phyloP scores from a whole-genome alignment of 2,888 invertebrate species.

The Neoscelio sp. region DNA sequence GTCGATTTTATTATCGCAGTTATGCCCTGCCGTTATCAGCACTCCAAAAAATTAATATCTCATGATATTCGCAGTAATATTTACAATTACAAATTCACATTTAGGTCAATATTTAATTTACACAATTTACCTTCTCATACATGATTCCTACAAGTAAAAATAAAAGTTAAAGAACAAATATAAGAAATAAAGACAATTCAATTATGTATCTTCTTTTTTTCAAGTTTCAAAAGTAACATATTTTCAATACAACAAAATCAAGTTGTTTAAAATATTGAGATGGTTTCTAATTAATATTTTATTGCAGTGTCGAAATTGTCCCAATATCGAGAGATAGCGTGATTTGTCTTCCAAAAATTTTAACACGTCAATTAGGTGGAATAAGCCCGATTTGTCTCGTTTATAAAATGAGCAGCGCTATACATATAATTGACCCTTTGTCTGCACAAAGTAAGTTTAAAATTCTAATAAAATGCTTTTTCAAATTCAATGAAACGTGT shows the following conservation, averaged over 20 bases:
- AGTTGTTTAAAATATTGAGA: too few relatives aligned
- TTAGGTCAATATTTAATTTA: slow-evolving; percentile 80
- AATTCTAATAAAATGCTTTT: slow-evolving; percentile 32
- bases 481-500: slow-evolving; percentile 2
- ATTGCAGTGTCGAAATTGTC: slow-evolving; percentile 94
- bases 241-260: too few relatives aligned
- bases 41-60: slow-evolving; percentile 97
- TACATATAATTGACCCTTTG: slow-evolving; percentile 97
- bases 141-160: neutral
- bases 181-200: too few relatives aligned
- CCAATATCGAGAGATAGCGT: slow-evolving; percentile 97
- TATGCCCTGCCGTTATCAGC: slow-evolving; percentile 93
- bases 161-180: too few relatives aligned
- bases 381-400: slow-evolving; percentile 95
- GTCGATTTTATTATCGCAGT: slow-evolving; percentile 95
- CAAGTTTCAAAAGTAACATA: too few relatives aligned
- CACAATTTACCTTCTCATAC: too few relatives aligned
- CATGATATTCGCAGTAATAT: slow-evolving; percentile 98
- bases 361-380: slow-evolving; percentile 94
- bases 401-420: slow-evolving; percentile 92
- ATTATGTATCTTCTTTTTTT: too few relatives aligned
- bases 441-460: slow-evolving; percentile 89
- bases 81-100: slow-evolving; percentile 98
- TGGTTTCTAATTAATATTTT: neutral
- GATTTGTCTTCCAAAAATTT: slow-evolving; percentile 93